Percentiles rank a stretch among this genome's conserved stretches.
phyloP scores from a whole-genome alignment of 1,140 invertebrate species.

The Pseudomyrmex gracilis region DNA sequence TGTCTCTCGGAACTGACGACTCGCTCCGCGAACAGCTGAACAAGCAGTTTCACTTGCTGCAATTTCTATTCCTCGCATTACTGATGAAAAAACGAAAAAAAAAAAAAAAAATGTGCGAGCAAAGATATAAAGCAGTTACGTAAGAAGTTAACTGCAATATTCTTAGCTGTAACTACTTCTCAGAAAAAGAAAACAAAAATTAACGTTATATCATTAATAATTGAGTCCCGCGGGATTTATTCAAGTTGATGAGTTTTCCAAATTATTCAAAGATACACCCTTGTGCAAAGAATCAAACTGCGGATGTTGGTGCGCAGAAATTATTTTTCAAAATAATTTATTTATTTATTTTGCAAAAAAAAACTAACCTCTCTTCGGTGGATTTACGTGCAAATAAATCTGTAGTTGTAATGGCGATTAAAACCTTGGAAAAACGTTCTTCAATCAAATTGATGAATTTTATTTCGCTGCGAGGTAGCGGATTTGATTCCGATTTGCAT shows the following conservation, averaged over 20 bases:
- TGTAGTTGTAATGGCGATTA: no score
- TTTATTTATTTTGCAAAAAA: no score
- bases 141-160: neutral
- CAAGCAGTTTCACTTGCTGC: neutral
- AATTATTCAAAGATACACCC: no score
- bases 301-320: no score
- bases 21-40: neutral
- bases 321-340: no score
- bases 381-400: no score
- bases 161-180: neutral
- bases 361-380: no score
- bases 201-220: neutral
- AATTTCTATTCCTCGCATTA: neutral
- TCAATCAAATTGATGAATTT: neutral
- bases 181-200: neutral
- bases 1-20: neutral
- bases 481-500: conserved; percentile 38
- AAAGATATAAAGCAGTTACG: neutral
- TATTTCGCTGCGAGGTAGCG: neutral
- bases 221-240: neutral
- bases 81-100: neutral
- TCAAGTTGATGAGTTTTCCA: neutral
- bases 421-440: no score
- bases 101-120: neutral
- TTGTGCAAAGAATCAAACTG: no score